Conservation (phyloP, 2,888 invertebrate genomes). For the Scaptomyza reducta region DNA sequence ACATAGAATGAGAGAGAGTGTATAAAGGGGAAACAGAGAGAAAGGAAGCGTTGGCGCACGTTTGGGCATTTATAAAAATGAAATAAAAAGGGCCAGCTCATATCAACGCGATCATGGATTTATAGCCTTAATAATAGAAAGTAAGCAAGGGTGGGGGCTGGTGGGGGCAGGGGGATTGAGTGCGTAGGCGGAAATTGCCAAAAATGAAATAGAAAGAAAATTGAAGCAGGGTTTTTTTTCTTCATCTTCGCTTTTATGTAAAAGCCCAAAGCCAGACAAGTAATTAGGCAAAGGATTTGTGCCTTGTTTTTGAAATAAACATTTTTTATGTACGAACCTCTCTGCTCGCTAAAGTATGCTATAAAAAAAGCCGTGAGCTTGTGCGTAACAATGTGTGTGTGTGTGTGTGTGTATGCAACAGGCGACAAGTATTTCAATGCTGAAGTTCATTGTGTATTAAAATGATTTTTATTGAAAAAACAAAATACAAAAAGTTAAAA, state of each 20-base stretch:
- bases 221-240: conserved; percentile 37
- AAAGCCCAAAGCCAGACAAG: conserved; percentile 69
- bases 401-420: conserved; percentile 18
- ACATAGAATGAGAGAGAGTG: conserved; percentile 26
- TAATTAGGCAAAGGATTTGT: conserved; percentile 76
- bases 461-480: neutral
- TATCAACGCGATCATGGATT: conserved; percentile 79
- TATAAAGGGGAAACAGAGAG: neutral
- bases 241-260: conserved; percentile 8
- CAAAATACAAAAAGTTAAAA: neutral
- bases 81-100: conserved; percentile 66
- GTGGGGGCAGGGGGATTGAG: conserved; percentile 18
- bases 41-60: conserved; percentile 37
- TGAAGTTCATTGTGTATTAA: neutral
- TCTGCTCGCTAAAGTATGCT: conserved; percentile 47
- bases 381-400: conserved; percentile 26
- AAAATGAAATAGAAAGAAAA: conserved; percentile 30
- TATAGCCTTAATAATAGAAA: conserved; percentile 77
- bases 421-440: conserved; percentile 45
- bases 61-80: conserved; percentile 68
- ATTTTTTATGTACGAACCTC: conserved; percentile 29
- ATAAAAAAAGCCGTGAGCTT: conserved; percentile 61
- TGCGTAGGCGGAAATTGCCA: conserved; percentile 62
- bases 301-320: conserved; percentile 59
- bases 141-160: conserved; percentile 15